Percentiles rank a stretch among this genome's conserved stretches.
These are phyloP conservation scores for Holacanthella duospinosa DNA, from an alignment of 2,888 invertebrate species.

Conservation along the genomic window DNA sequence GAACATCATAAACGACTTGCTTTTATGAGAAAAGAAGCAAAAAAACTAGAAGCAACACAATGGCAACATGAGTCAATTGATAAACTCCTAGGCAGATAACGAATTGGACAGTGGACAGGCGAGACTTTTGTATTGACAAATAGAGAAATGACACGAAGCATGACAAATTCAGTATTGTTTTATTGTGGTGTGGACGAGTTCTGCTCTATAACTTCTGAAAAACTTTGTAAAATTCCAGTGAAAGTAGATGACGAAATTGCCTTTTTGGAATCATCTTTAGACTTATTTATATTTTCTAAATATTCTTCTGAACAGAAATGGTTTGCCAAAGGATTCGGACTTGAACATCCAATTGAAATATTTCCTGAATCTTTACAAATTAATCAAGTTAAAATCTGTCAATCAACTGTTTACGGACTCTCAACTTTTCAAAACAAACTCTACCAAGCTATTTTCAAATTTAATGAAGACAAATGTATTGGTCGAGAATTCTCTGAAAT, in stretches of 20 bases:
- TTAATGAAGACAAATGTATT: constrained; percentile 5
- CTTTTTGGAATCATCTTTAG: constrained; percentile 12
- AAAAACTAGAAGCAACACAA: constrained; percentile 33
- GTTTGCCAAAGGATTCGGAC: constrained; percentile 26
- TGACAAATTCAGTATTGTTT: too few species aligned
- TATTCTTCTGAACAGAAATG: constrained; percentile 1
- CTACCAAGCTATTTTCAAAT: constrained; percentile 15
- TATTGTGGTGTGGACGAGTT: constrained; percentile 27
- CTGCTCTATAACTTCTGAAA: constrained; percentile 12
- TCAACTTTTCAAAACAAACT: constrained; percentile 10
- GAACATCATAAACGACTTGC: constrained; percentile 31
- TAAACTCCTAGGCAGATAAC: constrained; percentile 32
- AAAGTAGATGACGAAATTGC: not conserved
- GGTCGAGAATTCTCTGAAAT: not conserved
- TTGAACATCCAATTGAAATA: constrained; percentile 13
- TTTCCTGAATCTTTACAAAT: constrained; percentile 16
- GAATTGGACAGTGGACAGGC: too few species aligned
- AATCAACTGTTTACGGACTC: constrained; percentile 19
- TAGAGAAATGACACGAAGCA: too few species aligned
- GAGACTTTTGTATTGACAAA: too few species aligned
- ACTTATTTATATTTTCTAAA: constrained; percentile 20
- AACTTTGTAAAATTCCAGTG: constrained; percentile 4
- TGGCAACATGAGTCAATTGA: constrained; percentile 36
- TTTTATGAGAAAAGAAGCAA: constrained; percentile 30
- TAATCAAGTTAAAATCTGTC: constrained; percentile 10